Conservation (phyloP, 2,888 invertebrate genomes). For the Cyrtodaria siliqua region DNA sequence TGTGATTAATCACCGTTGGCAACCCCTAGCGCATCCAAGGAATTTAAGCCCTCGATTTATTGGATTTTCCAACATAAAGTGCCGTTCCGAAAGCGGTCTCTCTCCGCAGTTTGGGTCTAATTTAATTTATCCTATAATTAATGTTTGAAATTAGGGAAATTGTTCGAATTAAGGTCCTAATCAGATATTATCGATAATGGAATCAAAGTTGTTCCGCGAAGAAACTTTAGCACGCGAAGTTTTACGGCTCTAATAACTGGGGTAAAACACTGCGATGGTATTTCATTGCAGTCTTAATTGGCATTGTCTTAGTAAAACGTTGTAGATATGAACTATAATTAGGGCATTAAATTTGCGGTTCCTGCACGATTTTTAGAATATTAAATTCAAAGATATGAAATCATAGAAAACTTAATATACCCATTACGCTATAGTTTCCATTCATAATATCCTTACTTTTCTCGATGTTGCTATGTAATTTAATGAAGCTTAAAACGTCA, state of each 20-base stretch:
- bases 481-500: too few relatives aligned
- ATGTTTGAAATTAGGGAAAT: slow-evolving; percentile 69
- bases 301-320: too few relatives aligned
- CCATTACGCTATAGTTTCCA: too few relatives aligned
- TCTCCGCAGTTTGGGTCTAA: slow-evolving; percentile 56
- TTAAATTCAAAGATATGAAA: too few relatives aligned
- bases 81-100: slow-evolving; percentile 32
- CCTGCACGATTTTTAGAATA: too few relatives aligned
- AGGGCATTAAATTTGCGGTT: too few relatives aligned
- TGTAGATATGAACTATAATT: too few relatives aligned
- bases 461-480: too few relatives aligned
- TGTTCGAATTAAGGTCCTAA: slow-evolving; percentile 64
- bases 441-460: too few relatives aligned
- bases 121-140: slow-evolving; percentile 66
- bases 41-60: slow-evolving; percentile 56
- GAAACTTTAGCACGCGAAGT: slow-evolving; percentile 41
- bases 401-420: too few relatives aligned
- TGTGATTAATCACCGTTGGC: slow-evolving; percentile 55
- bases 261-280: neutral
- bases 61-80: slow-evolving; percentile 53
- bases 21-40: slow-evolving; percentile 46
- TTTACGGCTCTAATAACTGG: slow-evolving; percentile 24
- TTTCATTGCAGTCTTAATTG: too few relatives aligned
- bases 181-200: slow-evolving; percentile 62
- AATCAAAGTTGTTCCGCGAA: slow-evolving; percentile 35